These are phyloP conservation scores for Chlorodrepanis virens DNA, from an alignment of 2,113 vertebrate genomes.

Conservation along the genomic window DNA sequence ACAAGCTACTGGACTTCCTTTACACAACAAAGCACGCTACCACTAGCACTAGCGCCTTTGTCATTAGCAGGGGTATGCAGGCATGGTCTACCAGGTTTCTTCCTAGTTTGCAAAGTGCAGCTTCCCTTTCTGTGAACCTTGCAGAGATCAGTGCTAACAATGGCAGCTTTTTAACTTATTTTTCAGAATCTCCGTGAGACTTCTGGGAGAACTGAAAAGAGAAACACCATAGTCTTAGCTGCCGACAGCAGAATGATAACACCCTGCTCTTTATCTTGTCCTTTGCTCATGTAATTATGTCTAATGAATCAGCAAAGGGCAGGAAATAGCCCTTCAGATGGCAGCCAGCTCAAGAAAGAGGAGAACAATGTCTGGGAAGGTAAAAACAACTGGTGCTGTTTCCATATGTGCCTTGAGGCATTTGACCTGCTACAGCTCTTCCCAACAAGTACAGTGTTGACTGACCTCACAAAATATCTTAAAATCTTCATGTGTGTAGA, in stretches of 20 bases:
- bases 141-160: neutral
- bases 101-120: neutral
- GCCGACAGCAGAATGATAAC: neutral
- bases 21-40: neutral
- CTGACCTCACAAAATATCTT: neutral
- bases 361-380: neutral
- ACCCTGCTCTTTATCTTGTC: neutral
- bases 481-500: neutral
- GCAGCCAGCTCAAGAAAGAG: neutral
- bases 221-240: neutral
- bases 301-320: neutral
- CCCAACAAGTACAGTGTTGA: neutral
- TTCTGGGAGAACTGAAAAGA: neutral
- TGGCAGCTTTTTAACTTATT: rapidly evolving
- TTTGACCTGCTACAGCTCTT: neutral
- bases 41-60: neutral
- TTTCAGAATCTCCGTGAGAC: neutral
- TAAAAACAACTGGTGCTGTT: neutral
- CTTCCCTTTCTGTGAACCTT: neutral
- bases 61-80: neutral
- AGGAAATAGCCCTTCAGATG: neutral
- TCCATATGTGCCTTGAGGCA: neutral
- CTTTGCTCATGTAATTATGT: neutral
- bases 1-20: neutral
- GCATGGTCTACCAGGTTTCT: neutral